Evolutionary conservation across 2,797 vertebrate species (phyloP).

Genomic region (Pelobates cultripes): DNA sequence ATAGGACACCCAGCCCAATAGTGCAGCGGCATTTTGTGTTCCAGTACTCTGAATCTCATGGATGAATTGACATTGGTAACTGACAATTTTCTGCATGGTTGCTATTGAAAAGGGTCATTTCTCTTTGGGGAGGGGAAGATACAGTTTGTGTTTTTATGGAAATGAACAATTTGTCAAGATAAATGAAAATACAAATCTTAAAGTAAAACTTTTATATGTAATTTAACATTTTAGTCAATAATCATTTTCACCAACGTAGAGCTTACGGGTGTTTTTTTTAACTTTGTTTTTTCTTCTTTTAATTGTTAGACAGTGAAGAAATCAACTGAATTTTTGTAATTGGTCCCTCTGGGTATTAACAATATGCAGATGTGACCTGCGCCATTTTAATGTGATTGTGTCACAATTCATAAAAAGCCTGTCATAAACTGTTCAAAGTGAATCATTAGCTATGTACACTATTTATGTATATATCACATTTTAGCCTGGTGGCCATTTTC

Average conservation of each 20-base stretch:
- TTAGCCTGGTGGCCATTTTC: slow-evolving; percentile 28
- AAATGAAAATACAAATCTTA: background rate
- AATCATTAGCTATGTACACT: slow-evolving; percentile 26
- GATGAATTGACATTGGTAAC: slow-evolving; percentile 39
- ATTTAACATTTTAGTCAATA: slow-evolving; percentile 14
- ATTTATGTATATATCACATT: slow-evolving; percentile 15
- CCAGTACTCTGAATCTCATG: slow-evolving; percentile 23
- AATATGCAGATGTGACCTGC: slow-evolving; percentile 43
- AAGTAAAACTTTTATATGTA: slow-evolving; percentile 8
- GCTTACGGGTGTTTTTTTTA: background rate
- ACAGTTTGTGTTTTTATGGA: slow-evolving; percentile 10
- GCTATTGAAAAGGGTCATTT: slow-evolving; percentile 28
- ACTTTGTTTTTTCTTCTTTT: background rate
- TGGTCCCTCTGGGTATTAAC: slow-evolving; percentile 27
- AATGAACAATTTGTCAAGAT: slow-evolving; percentile 16
- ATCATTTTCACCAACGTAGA: background rate
- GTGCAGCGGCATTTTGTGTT: background rate
- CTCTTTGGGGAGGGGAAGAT: slow-evolving; percentile 15
- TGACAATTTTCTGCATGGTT: slow-evolving; percentile 48
- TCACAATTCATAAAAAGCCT: slow-evolving; percentile 22
- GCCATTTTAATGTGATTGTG: slow-evolving; percentile 18
- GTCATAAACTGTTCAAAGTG: background rate
- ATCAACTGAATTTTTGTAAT: slow-evolving; percentile 35
- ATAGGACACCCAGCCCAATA: slow-evolving; percentile 8
- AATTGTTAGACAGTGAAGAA: background rate